Evolutionary conservation across 2,888 invertebrate species (phyloP).

Genomic region (Apeira syringaria): DNA sequence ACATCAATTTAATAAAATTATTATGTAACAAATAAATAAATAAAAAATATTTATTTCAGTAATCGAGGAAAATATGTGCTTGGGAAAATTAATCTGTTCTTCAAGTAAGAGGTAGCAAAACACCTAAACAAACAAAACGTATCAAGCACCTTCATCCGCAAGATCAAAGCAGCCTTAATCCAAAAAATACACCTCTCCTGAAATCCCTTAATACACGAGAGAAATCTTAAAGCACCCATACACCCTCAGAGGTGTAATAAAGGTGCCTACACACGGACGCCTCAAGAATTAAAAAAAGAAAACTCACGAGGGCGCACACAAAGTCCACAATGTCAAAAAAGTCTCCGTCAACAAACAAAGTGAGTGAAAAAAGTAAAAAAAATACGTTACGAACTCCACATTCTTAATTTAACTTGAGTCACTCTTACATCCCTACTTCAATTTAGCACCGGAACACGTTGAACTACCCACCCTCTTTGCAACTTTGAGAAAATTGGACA

Average conservation of each 20-base stretch:
- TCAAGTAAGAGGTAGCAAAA: slow-evolving; percentile 21
- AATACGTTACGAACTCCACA: slow-evolving; percentile 69
- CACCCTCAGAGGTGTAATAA: slow-evolving; percentile 55
- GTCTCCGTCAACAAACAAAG: slow-evolving; percentile 79
- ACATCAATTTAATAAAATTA: too few relatives aligned
- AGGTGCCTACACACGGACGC: slow-evolving; percentile 71
- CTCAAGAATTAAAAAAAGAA: slow-evolving; percentile 72
- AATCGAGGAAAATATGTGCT: neutral
- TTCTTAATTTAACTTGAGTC: slow-evolving; percentile 84
- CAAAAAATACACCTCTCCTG: slow-evolving; percentile 71
- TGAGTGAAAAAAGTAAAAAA: slow-evolving; percentile 56
- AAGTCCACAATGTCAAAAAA: slow-evolving; percentile 81
- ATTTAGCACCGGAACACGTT: slow-evolving; percentile 39
- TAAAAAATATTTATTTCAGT: too few relatives aligned
- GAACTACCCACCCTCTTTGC: slow-evolving; percentile 30
- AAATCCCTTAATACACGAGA: slow-evolving; percentile 68
- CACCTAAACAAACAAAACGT: slow-evolving; percentile 70
- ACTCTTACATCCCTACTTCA: slow-evolving; percentile 77
- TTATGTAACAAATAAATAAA: too few relatives aligned
- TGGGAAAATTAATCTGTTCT: slow-evolving; percentile 8
- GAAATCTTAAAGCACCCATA: slow-evolving; percentile 55
- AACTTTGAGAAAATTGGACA: neutral
- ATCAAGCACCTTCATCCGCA: slow-evolving; percentile 61
- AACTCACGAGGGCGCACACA: slow-evolving; percentile 53
- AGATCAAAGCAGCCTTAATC: slow-evolving; percentile 76